Evolutionary conservation across 2,888 invertebrate species (phyloP).

Genomic region (Malthinus seriepunctatus): DNA sequence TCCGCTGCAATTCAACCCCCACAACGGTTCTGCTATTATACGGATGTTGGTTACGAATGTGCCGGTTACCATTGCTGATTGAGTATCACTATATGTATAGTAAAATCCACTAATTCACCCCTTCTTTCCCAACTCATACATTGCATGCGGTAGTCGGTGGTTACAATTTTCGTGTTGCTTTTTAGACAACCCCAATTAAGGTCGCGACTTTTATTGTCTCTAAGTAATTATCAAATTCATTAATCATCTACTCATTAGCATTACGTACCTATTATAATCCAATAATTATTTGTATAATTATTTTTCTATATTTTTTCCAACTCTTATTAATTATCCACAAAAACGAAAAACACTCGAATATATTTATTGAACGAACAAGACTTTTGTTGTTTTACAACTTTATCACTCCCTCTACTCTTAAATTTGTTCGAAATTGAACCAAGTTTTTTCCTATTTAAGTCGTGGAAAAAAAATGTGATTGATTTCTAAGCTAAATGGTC

Average conservation of each 20-base stretch:
- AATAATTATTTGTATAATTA: too few species aligned
- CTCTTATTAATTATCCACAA: too few species aligned
- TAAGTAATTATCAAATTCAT: constrained; percentile 13
- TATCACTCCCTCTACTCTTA: too few species aligned
- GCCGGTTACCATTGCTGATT: constrained; percentile 23
- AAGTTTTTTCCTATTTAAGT: too few species aligned
- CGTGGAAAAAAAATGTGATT: too few species aligned
- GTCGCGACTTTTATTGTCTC: constrained; percentile 10
- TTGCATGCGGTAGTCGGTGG: constrained; percentile 15
- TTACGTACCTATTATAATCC: too few species aligned
- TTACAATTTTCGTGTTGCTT: constrained; percentile 15
- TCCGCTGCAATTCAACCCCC: constrained; percentile 28
- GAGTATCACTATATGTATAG: constrained; percentile 13
- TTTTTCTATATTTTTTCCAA: too few species aligned
- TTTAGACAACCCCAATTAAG: constrained; percentile 15
- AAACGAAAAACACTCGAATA: too few species aligned
- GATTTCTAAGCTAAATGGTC: too few species aligned
- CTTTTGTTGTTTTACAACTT: too few species aligned
- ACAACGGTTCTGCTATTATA: constrained; percentile 15
- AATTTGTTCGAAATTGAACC: too few species aligned
- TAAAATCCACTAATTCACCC: constrained; percentile 18
- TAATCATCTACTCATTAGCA: not conserved
- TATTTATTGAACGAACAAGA: too few species aligned
- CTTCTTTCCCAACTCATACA: not conserved
- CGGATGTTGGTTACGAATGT: constrained; percentile 20